A percentile compares a stretch with the other conserved stretches of the same genome.
phyloP scores from a whole-genome alignment of 2,797 vertebrate species.

The Danio tinwini region DNA sequence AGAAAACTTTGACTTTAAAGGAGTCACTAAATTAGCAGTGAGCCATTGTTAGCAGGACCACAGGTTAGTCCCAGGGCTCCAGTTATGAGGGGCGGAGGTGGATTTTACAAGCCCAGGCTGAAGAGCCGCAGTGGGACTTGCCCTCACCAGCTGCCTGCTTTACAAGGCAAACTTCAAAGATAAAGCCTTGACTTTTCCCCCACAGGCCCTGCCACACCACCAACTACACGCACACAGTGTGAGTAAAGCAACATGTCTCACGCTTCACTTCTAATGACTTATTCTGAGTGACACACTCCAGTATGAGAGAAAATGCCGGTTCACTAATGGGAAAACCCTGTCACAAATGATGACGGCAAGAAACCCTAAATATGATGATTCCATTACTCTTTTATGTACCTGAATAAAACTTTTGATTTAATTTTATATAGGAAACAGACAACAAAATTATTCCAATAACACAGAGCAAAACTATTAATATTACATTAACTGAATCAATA shows the following conservation, averaged over 20 bases:
- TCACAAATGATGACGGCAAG: slow-evolving; percentile 11
- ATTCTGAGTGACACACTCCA: slow-evolving; percentile 38
- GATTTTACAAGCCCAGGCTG: slow-evolving; percentile 75
- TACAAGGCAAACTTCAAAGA: slow-evolving; percentile 81
- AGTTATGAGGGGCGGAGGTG: slow-evolving; percentile 54
- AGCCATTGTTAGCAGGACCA: slow-evolving; percentile 55
- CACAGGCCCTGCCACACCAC: slow-evolving; percentile 34
- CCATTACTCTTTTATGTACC: neutral
- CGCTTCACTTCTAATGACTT: slow-evolving; percentile 51
- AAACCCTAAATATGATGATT: neutral
- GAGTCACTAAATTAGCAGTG: slow-evolving; percentile 51
- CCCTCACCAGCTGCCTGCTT: slow-evolving; percentile 80
- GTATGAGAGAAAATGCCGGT: slow-evolving; percentile 36
- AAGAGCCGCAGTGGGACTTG: slow-evolving; percentile 73
- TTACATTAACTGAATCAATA: neutral
- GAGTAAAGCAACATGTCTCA: slow-evolving; percentile 49
- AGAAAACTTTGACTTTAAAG: slow-evolving; percentile 79
- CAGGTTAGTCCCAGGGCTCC: slow-evolving; percentile 52
- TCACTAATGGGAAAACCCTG: slow-evolving; percentile 33
- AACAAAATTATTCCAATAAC: no score
- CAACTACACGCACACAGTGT: slow-evolving; percentile 41
- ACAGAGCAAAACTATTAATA: neutral
- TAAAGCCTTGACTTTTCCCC: slow-evolving; percentile 52
- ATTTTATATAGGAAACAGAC: no score
- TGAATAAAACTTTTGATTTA: no score